Percentiles rank a stretch among this genome's conserved stretches.
Evolutionary conservation across 2,113 vertebrate genomes (phyloP).

Genomic region (Nyctibius bracteatus): DNA sequence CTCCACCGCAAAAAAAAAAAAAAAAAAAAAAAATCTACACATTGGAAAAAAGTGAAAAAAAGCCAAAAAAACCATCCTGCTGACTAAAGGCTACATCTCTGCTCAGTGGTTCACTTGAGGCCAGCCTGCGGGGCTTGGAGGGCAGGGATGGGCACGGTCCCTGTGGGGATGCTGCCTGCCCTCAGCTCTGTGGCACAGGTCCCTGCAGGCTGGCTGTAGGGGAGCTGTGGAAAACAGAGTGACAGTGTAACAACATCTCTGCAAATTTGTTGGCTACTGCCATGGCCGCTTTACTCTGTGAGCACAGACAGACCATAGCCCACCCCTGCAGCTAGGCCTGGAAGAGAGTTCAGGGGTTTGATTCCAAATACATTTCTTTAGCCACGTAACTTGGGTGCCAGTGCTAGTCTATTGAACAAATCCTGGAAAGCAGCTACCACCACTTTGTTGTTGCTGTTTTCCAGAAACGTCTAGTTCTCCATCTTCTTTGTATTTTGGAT

Average conservation of each 20-base stretch:
- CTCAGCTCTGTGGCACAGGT: neutral
- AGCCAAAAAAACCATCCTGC: fast-evolving
- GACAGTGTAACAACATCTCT: neutral
- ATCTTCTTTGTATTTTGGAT: neutral
- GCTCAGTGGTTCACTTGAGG: neutral
- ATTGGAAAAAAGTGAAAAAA: neutral
- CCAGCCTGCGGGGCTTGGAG: neutral
- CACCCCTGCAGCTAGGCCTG: neutral
- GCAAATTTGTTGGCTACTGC: neutral
- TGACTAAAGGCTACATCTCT: neutral
- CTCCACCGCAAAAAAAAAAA: neutral
- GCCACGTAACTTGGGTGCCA: neutral
- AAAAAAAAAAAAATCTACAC: neutral
- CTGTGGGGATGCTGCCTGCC: neutral
- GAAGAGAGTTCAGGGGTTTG: neutral
- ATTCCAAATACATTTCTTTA: neutral
- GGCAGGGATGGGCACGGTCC: fast-evolving
- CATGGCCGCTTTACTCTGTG: neutral
- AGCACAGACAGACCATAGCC: neutral
- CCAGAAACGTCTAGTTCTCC: neutral
- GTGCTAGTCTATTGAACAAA: neutral
- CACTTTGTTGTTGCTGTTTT: neutral
- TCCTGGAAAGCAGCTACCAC: neutral
- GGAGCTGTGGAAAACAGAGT: neutral
- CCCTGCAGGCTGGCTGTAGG: neutral